Base-by-base conservation (phyloP, 2,888 invertebrate species). In the Lasioglossum morio region DNA sequence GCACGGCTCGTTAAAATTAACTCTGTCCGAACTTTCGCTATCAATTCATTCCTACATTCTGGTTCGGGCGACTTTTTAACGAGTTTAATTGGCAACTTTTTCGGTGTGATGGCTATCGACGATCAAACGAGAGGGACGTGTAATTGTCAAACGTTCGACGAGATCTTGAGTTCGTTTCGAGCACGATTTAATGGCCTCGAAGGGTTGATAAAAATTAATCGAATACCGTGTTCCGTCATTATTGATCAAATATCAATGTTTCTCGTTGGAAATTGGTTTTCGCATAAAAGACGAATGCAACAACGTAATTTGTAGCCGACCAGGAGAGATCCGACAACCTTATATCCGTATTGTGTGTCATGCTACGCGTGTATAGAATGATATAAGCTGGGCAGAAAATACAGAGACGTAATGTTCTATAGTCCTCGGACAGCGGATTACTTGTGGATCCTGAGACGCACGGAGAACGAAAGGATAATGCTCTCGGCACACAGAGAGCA, bases 391-490 rank as follows among this genome's bases (percentile, higher is more conserved):
- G 30, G 16, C 37, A 48, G 63, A 63, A 57, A 78, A 77, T 16
- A 63, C 53, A 57, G 46, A 53, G n/a, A 16, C 34, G 57, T 34
- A 75, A 73, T 60, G 34, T 70, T 74, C 37, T 27, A 57, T 19
- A 37, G 66, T 77, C 46, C 77, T 69, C 46, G 66, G 81, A 79
- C 53, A 66, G 79, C 34, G 75, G 81, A 78, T 81, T 53, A 70
- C 73, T 81, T 63, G 43, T 77, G 84, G 69, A 86, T 87, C 85
- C 85, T 88, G 89, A 92, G 89, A 89, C 87, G 85, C 89, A 89
- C 90, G 89, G 85, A 89, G 90, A 92, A 90, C 88, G 88, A 89
- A 89, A 90, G 90, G 88, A 91, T 89, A 90, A 91, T 90, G 85
- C 88, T 81, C 73, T 74, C 84, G 63, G 88, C 86, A 91, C 88